Evolutionary conservation across 2,888 invertebrate species (phyloP).

Genomic region (Petrolisthes manimaculis): DNA sequence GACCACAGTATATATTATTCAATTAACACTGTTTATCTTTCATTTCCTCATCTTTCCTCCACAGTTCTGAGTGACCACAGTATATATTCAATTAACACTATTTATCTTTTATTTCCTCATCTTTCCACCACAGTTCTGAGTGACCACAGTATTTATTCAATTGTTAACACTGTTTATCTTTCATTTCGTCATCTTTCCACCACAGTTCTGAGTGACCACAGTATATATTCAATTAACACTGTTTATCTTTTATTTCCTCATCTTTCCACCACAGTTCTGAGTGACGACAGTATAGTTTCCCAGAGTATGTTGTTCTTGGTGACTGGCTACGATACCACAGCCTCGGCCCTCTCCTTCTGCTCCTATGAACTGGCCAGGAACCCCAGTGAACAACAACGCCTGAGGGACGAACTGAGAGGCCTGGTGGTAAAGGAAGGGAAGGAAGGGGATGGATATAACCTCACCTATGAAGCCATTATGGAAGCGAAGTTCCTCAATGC

Average conservation of each 20-base stretch:
- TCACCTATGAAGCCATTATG: slow-evolving; percentile 37
- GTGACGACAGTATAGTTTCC: slow-evolving; percentile 16
- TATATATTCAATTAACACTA: no score
- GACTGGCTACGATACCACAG: background rate
- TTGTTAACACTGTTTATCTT: no score
- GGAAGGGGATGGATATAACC: background rate
- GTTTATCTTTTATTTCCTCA: no score
- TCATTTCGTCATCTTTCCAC: no score
- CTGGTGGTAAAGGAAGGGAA: background rate
- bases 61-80: no score
- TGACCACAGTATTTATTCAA: slow-evolving; percentile 16
- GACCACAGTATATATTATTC: slow-evolving; percentile 18
- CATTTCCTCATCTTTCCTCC: no score
- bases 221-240: no score
- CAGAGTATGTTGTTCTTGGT: slow-evolving; percentile 41
- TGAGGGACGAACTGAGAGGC: slow-evolving; percentile 34
- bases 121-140: slow-evolving; percentile 19
- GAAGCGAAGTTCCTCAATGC: slow-evolving; percentile 27
- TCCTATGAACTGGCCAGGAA: slow-evolving; percentile 46
- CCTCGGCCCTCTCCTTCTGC: slow-evolving; percentile 31
- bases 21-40: no score
- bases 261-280: slow-evolving; percentile 16
- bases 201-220: slow-evolving; percentile 22
- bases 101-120: no score
- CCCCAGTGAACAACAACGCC: slow-evolving; percentile 39